Evolutionary conservation across 2,113 vertebrate species (phyloP).

Genomic region (Ammodytes marinus): DNA sequence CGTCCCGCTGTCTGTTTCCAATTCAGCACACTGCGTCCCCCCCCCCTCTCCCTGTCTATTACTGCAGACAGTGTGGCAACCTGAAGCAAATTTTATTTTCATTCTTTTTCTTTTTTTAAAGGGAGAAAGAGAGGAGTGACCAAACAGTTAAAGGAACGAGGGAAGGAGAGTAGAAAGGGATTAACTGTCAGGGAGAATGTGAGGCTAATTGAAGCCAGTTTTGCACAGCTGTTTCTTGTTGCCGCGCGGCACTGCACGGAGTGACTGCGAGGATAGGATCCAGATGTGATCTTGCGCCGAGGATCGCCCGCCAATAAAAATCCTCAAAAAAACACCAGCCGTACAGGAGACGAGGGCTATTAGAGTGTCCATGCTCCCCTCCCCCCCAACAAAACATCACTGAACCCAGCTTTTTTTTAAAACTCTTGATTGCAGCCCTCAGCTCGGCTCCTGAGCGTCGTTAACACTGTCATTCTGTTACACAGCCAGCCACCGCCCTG

Average conservation of each 20-base stretch:
- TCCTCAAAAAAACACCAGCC: slow-evolving; percentile 80
- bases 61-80: slow-evolving; percentile 73
- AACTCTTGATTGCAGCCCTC: slow-evolving; percentile 55
- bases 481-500: slow-evolving; percentile 43
- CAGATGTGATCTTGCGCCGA: slow-evolving; percentile 82
- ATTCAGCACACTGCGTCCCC: slow-evolving; percentile 62
- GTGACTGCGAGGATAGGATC: slow-evolving; percentile 80
- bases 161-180: slow-evolving; percentile 76
- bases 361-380: slow-evolving; percentile 57
- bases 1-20: slow-evolving; percentile 67
- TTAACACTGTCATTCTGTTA: slow-evolving; percentile 76
- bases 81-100: slow-evolving; percentile 49
- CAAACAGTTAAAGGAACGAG: slow-evolving; percentile 67
- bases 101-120: too few species aligned
- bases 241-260: slow-evolving; percentile 74
- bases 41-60: slow-evolving; percentile 61
- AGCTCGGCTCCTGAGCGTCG: slow-evolving; percentile 49
- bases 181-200: slow-evolving; percentile 85
- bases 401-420: slow-evolving; percentile 46
- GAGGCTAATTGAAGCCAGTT: slow-evolving; percentile 87
- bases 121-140: slow-evolving; percentile 55
- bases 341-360: slow-evolving; percentile 76
- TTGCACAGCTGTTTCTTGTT: slow-evolving; percentile 87
- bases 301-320: slow-evolving; percentile 78
- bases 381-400: slow-evolving; percentile 57